Conservation (phyloP, 2,888 invertebrate genomes). For the Hedya salicella region DNA sequence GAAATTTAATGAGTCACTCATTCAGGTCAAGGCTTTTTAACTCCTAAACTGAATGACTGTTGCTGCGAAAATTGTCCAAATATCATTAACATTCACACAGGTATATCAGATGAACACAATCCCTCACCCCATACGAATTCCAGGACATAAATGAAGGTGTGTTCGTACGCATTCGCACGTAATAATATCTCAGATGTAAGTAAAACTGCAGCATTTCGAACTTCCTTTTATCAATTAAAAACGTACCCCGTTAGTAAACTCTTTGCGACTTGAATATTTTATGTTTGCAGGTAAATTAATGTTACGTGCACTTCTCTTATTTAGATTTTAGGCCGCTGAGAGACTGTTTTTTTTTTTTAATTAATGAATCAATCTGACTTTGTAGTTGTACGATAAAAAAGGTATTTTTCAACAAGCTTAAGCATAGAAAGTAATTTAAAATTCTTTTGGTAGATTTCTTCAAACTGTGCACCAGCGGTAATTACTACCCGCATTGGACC, state of each 20-base stretch:
- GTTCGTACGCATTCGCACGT: too few species aligned
- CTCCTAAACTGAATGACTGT: slow-evolving; percentile 46
- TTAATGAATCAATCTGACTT: slow-evolving; percentile 51
- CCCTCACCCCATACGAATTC: not conserved
- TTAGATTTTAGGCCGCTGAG: slow-evolving; percentile 58
- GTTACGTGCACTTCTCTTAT: slow-evolving; percentile 63
- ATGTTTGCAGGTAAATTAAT: slow-evolving; percentile 70
- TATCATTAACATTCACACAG: slow-evolving; percentile 2
- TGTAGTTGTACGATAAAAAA: slow-evolving; percentile 20
- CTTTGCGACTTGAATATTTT: slow-evolving; percentile 70
- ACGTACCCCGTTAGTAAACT: slow-evolving; percentile 61
- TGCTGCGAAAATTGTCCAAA: slow-evolving; percentile 18
- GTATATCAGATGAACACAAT: not conserved
- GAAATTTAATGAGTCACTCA: slow-evolving; percentile 73
- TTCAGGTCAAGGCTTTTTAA: slow-evolving; percentile 72
- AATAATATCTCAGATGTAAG: slow-evolving; percentile 5
- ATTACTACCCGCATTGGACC: slow-evolving; percentile 9
- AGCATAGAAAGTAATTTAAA: slow-evolving; percentile 9
- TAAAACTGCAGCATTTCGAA: slow-evolving; percentile 49
- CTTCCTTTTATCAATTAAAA: slow-evolving; percentile 67
- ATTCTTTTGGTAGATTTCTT: slow-evolving; percentile 6
- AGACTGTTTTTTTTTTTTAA: slow-evolving; percentile 60
- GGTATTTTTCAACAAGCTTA: not conserved
- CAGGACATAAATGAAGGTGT: slow-evolving; percentile 3
- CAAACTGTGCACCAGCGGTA: slow-evolving; percentile 1